Evolutionary conservation across 1,140 invertebrate genomes (phyloP).

Genomic region (Anastrepha obliqua): DNA sequence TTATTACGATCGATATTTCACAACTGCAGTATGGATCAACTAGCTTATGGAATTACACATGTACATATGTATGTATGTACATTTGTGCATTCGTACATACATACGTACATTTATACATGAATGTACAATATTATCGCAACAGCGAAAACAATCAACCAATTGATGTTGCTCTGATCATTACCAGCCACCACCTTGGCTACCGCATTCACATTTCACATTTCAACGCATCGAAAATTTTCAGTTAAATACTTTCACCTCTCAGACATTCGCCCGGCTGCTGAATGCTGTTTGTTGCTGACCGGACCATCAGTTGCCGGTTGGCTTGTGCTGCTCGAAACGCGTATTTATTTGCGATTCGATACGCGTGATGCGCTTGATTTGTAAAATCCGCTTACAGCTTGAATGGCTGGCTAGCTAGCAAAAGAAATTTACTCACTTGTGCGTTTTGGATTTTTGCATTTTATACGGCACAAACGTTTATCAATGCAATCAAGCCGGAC

Average conservation of each 20-base stretch:
- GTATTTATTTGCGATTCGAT: slow-evolving; percentile 34
- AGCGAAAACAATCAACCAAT: not conserved
- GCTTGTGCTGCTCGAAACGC: slow-evolving; percentile 11
- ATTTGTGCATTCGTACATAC: too few species aligned
- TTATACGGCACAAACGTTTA: not conserved
- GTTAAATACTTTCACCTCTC: slow-evolving; percentile 48
- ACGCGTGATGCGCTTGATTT: slow-evolving; percentile 50
- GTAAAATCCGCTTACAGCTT: slow-evolving; percentile 36
- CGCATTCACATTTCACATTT: slow-evolving; percentile 49
- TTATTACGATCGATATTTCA: slow-evolving; percentile 2
- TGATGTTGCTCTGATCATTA: not conserved
- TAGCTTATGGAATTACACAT: not conserved
- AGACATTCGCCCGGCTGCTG: not conserved
- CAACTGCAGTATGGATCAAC: not conserved
- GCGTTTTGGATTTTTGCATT: slow-evolving; percentile 10
- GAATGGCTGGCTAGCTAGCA: not conserved
- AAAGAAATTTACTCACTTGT: not conserved
- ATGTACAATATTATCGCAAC: not conserved
- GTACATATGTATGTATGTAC: not conserved
- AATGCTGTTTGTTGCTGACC: not conserved
- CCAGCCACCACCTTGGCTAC: slow-evolving; percentile 13
- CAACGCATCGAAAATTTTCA: slow-evolving; percentile 40
- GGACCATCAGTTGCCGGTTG: not conserved
- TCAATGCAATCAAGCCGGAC: not conserved
- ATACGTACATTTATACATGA: not conserved